Base-by-base conservation (phyloP, 1,140 invertebrate genomes). In the Cylas formicarius region DNA sequence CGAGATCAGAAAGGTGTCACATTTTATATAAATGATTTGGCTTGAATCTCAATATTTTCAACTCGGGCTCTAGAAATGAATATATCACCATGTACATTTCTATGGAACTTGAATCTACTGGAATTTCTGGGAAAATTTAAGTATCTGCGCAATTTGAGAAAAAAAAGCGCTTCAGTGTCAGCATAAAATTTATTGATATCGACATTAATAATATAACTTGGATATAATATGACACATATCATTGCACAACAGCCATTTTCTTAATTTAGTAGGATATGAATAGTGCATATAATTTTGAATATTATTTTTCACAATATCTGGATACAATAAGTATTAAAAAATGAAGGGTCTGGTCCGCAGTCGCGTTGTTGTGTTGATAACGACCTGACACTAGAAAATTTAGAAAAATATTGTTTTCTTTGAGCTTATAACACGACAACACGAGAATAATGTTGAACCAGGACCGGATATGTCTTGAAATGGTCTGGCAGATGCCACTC, bases 381-480 rank as follows among this genome's bases (percentile, higher is more conserved):
- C 63, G 63, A 65, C 63, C 63, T 64, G 63, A 60, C 58, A 63
- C 60, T 65, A 61, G 52, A 58, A 56, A 54, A 57, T 55, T 61
- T 62, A 61, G 53, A 63, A 65, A 62, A 63, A 63, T 60, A 60
- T 61, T 51, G 33, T 50, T 49, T 52, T 52, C 35, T 48, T 52
- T 48, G 34, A 48, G 24, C 39, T 53, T 37, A 38, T 24, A 37
- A 42, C 63, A 61, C 61, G 52, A 48, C 44, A 59, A 57, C 58
- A 59, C 60, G 53, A 63, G 24, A 60, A 55, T 41, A 33, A 33
- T 39, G 56, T 52, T 45, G 44, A 34, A 21, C 50, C 53, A 34
- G 56, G 50, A 54, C 56, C 59, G 55, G 63, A 66, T 66, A 66
- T 66, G 63, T 66, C 58, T 65, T 48, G 63, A 66, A 66, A 64